Evolutionary conservation across 1,140 invertebrate genomes (phyloP).

Genomic region (Andricus grossulariae): DNA sequence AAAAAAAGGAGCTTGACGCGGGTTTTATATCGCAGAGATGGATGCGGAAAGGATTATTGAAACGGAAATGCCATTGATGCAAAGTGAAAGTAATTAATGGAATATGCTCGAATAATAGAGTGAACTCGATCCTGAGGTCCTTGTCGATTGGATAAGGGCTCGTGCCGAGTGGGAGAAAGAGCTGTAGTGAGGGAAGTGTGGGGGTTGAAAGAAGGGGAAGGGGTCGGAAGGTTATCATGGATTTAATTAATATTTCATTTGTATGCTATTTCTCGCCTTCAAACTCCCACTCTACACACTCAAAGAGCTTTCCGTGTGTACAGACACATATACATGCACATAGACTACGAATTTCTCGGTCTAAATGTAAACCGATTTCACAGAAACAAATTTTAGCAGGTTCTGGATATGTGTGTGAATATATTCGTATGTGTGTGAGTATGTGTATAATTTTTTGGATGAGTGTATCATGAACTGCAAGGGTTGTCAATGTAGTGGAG

Average conservation of each 20-base stretch:
- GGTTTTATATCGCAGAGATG: not conserved
- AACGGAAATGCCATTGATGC: conserved; percentile 63
- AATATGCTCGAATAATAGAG: conserved; percentile 57
- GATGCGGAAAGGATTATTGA: conserved; percentile 53
- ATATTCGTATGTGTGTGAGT: not conserved
- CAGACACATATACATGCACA: not conserved
- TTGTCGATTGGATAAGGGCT: conserved; percentile 47
- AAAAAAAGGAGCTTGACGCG: conserved; percentile 16
- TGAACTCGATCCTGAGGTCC: conserved; percentile 55
- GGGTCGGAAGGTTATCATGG: conserved; percentile 60
- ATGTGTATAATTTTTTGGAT: too few species aligned
- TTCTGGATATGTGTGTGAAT: not conserved
- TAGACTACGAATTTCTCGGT: not conserved
- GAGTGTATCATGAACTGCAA: too few species aligned
- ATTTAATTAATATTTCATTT: conserved; percentile 70
- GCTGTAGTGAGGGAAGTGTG: not conserved
- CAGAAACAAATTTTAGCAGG: conserved; percentile 21
- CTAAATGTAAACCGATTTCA: conserved; percentile 26
- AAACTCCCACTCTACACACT: conserved; percentile 11
- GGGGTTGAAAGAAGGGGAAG: conserved; percentile 15
- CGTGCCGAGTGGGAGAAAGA: conserved; percentile 36
- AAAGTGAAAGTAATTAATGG: conserved; percentile 64
- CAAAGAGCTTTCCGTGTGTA: conserved; percentile 3
- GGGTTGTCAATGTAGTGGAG: conserved; percentile 8
- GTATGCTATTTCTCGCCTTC: conserved; percentile 62